phyloP scores from a whole-genome alignment of 2,113 vertebrate genomes.

The Cynoglossus semilaevis region DNA sequence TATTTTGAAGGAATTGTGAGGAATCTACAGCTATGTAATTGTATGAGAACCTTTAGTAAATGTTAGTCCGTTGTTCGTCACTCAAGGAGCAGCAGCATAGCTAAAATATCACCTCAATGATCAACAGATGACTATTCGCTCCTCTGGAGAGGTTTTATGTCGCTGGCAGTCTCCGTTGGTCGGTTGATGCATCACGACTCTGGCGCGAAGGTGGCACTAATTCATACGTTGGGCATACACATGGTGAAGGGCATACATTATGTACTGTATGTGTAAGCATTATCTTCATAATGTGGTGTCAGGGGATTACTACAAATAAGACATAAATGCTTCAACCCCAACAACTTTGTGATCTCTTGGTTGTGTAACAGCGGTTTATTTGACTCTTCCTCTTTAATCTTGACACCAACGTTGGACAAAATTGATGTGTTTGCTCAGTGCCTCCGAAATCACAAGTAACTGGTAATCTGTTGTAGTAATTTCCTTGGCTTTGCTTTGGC shows the following conservation, averaged over 20 bases:
- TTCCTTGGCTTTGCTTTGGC: constrained; percentile 30
- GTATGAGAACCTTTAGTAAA: no score
- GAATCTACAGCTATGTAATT: no score
- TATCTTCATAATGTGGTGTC: constrained; percentile 53
- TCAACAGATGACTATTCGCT: constrained; percentile 15
- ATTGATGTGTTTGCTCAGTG: no score
- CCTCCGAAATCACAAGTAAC: no score
- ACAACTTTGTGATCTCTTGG: constrained; percentile 10
- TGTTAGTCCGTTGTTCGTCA: not conserved
- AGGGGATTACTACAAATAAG: constrained; percentile 46
- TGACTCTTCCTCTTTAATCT: constrained; percentile 10
- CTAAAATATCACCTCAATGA: constrained; percentile 9
- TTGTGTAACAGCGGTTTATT: constrained; percentile 39
- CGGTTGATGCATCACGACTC: not conserved
- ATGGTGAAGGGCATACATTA: constrained; percentile 13
- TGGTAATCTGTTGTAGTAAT: not conserved
- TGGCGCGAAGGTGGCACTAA: not conserved
- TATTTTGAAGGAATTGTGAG: no score
- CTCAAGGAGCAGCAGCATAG: not conserved
- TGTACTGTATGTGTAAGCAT: constrained; percentile 35
- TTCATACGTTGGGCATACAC: constrained; percentile 1
- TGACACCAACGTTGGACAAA: not conserved
- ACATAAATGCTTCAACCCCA: constrained; percentile 49
- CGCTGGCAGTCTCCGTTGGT: not conserved
- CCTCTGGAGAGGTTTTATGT: not conserved